Evolutionary conservation across 2,113 vertebrate species (phyloP), one percentile per base, ranked within the genome.

Genomic region (Pyxicephalus adspersus): DNA sequence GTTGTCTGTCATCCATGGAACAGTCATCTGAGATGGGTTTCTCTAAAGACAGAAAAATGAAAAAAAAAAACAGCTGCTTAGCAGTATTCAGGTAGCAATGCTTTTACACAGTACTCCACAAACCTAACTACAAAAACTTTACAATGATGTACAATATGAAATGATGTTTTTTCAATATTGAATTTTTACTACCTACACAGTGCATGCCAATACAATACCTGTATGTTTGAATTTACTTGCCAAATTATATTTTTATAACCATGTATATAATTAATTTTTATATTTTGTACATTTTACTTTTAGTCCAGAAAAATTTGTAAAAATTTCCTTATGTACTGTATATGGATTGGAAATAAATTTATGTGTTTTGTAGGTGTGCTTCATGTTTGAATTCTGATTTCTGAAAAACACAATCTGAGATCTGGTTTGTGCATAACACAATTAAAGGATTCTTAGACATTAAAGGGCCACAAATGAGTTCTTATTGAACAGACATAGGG

Each of bases 181-280:
- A 5, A 45, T 28, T 57, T 13, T 58, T 58, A 73, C 70, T 73
- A 73, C 70, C 54, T 58, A 73, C 26, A 34, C 52, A 73, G 5
- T 34, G 26, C 52, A 52, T 57, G 70, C 58, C 50, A 17, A 18
- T 73, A 72, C 54, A 73, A 58, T 57, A 58, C 58, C 52, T 73
- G 57, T 73, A 58, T 73, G 19, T 54, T 34, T 58, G 23, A 57
- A 73, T 34, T 73, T 73, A 34, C 26, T 58, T 73, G 70, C 70
- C 70, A 73, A 57, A 73, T 73, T 2, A 73, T 73, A 73, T 73
- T 73, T 73, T 73, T 73, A 26, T 73, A 73, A n/a, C 25, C 28
- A 58, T 29, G 26, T 73, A 58, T 28, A 20, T 52, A 70, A 52
- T n/a, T 17, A 19, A 3, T 2, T 73, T 73, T 72, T 73, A 73